Evolutionary conservation across 2,888 invertebrate species (phyloP), one percentile per base, ranked within the genome.

Genomic region (Alviniconcha strummeri): DNA sequence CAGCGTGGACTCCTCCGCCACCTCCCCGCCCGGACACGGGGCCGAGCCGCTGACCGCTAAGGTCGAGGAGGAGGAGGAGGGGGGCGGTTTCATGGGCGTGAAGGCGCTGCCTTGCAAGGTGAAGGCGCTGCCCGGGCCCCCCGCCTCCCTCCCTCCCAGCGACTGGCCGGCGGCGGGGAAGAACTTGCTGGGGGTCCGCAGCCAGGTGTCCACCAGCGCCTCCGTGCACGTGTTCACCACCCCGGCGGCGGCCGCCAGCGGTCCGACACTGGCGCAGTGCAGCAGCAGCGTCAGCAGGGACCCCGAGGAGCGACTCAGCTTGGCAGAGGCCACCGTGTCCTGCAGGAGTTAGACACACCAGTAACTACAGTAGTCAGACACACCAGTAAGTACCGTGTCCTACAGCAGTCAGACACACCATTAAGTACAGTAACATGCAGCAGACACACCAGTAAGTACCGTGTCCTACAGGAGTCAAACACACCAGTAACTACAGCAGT

Each of bases 201-300:
- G 84, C 92, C 91, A 92, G 80, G 91, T 92, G 56, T 92, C 92
- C 0, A 93, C 90, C 9, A 93, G 87, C 11, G 92, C 92, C 56
- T 90, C 90, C 7, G 90, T 86, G 79, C 92, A 92, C 80, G 86
- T 80, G 19, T 87, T 86, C 4, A 92, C 89, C 8, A 93, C 88
- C 5, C 89, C 89, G 0, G 91, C 88, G 74, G 90, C 88, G 64
- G 92, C 90, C 0, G 93, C 91, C 17, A 91, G 87, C 7, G 89
- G 86, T 19, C 91, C 90, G 4, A 91, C 88, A 5, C 88, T 82
- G 17, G 88, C 88, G 85, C 92, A 91, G 60, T 90, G 87, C n/a
- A 89, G 72, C 56, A 93, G 84, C 79, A 93, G 85, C 9, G 89
- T 88, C 0, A 90, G 86, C 55, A 92, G 88, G 3, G 88, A 84